These are phyloP conservation scores for Pammene fasciana DNA, from an alignment of 2,888 invertebrate species.

Conservation along the genomic window DNA sequence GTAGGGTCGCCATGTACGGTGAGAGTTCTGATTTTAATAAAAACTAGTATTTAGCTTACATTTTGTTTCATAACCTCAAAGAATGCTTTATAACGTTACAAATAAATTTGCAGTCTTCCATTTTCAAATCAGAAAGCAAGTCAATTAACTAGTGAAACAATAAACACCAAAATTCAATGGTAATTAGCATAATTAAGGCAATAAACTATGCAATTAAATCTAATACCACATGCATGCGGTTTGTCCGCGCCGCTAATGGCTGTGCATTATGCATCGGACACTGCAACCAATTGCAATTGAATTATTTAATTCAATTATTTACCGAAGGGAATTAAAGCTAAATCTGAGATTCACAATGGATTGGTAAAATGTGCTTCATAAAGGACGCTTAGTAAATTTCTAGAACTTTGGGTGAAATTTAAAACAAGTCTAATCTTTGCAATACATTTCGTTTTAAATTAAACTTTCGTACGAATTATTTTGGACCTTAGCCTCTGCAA, in stretches of 20 bases:
- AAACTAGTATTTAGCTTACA: no score
- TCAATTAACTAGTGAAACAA: constrained; percentile 10
- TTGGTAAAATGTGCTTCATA: background rate
- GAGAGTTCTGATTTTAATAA: no score
- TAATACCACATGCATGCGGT: constrained; percentile 37
- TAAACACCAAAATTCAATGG: constrained; percentile 1
- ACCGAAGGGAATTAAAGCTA: background rate
- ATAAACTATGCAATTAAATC: constrained; percentile 33
- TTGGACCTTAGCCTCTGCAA: no score
- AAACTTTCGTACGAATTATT: no score
- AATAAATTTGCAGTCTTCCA: no score
- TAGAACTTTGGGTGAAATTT: no score
- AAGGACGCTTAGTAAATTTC: background rate
- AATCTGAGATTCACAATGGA: background rate
- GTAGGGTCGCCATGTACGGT: no score
- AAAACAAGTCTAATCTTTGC: no score
- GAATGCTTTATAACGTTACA: no score
- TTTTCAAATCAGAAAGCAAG: no score
- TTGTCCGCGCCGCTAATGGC: constrained; percentile 39
- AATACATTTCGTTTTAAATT: no score
- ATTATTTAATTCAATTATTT: constrained; percentile 37
- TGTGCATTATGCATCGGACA: constrained; percentile 35
- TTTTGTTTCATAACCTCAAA: no score
- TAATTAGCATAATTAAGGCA: constrained; percentile 20
- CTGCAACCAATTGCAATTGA: constrained; percentile 33